Percentiles rank a stretch among this genome's conserved stretches.
These are phyloP conservation scores for Ennomos fuscantarius DNA, from an alignment of 2,888 invertebrate species.

Conservation along the genomic window DNA sequence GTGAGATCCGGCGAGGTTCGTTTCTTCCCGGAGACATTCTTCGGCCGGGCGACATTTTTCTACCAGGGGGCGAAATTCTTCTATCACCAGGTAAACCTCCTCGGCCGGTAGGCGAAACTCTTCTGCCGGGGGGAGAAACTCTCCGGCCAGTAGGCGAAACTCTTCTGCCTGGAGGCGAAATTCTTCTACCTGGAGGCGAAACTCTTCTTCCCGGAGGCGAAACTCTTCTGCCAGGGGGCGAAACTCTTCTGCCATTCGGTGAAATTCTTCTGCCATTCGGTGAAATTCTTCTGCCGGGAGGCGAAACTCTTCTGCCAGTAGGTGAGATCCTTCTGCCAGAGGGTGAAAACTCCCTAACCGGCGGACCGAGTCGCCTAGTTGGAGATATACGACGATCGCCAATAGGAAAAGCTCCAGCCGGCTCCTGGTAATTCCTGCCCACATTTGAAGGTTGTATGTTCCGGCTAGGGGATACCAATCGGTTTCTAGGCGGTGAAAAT, in stretches of 20 bases:
- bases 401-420: conserved; percentile 7
- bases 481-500: conserved; percentile 25
- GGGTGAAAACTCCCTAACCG: conserved; percentile 36
- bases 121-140: conserved; percentile 34
- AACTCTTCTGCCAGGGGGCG: conserved; percentile 25
- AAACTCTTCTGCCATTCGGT: conserved; percentile 8
- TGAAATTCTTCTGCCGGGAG: conserved; percentile 38
- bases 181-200: conserved; percentile 31
- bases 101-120: conserved; percentile 38
- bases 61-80: conserved; percentile 37
- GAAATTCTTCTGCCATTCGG: conserved; percentile 10
- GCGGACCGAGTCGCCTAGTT: conserved; percentile 23
- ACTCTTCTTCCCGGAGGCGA: conserved; percentile 36
- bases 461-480: conserved; percentile 14
- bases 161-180: conserved; percentile 41
- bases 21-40: conserved; percentile 28
- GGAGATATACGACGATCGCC: conserved; percentile 22
- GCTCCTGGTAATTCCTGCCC: conserved; percentile 8
- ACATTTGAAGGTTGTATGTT: neutral
- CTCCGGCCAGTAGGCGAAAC: conserved; percentile 35
- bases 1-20: conserved; percentile 38
- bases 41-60: conserved; percentile 37
- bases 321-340: conserved; percentile 38
- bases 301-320: conserved; percentile 40
- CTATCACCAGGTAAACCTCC: conserved; percentile 38